phyloP scores from a whole-genome alignment of 1,140 invertebrate genomes.

The Holcopasites calliopsidis region DNA sequence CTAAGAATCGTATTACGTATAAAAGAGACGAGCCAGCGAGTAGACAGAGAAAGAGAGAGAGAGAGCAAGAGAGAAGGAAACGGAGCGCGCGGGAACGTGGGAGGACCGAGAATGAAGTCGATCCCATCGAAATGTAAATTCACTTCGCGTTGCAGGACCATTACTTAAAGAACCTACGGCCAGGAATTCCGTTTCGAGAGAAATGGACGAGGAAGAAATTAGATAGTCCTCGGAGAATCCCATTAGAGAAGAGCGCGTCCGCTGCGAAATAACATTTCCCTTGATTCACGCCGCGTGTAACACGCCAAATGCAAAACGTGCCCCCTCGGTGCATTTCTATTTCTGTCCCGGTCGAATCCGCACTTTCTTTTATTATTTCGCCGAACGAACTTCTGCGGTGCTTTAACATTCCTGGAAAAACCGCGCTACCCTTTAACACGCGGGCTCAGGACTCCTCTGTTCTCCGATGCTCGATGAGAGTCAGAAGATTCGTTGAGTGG shows the following conservation, averaged over 20 bases:
- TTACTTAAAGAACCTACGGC: constrained; percentile 52
- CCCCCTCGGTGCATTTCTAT: background rate
- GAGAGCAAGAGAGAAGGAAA: background rate
- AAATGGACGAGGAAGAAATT: constrained; percentile 50
- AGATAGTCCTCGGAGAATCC: constrained; percentile 53
- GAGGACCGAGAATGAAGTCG: constrained; percentile 44
- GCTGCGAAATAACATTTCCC: constrained; percentile 30
- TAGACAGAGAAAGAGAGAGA: background rate
- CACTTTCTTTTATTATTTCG: constrained; percentile 17
- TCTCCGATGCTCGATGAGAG: no score
- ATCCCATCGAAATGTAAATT: constrained; percentile 59
- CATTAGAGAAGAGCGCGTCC: constrained; percentile 40
- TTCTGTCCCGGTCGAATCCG: background rate
- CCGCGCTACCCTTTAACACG: background rate
- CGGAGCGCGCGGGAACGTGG: constrained; percentile 25
- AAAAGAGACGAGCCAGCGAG: no score
- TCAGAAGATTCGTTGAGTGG: no score
- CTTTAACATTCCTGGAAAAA: background rate
- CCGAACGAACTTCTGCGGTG: background rate
- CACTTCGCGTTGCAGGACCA: constrained; percentile 40
- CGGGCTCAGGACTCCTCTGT: background rate
- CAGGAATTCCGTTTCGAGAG: constrained; percentile 47
- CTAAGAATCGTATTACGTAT: background rate
- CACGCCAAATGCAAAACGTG: constrained; percentile 32
- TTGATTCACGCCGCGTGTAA: background rate